These are phyloP conservation scores for Manis pentadactyla DNA, from an alignment of 2,797 vertebrate genomes.

Conservation along the genomic window DNA sequence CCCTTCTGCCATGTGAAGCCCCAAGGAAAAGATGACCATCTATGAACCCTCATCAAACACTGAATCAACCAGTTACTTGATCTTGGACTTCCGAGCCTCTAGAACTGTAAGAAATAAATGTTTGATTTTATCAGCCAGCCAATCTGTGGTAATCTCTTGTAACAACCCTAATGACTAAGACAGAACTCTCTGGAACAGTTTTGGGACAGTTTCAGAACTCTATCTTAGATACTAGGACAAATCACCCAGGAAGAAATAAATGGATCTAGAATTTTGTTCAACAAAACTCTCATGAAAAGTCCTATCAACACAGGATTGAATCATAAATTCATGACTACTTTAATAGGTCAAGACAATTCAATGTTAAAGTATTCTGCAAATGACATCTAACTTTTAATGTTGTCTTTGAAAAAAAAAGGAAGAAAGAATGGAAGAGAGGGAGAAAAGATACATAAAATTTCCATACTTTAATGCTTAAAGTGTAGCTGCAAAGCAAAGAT, in stretches of 20 bases:
- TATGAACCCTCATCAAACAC: background rate
- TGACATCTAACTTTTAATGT: background rate
- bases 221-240: background rate
- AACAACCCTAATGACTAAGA: background rate
- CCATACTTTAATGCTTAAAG: background rate
- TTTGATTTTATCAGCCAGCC: background rate
- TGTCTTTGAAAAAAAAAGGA: background rate
- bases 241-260: background rate
- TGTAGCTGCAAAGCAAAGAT: background rate
- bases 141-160: background rate
- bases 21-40: background rate
- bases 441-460: background rate
- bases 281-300: background rate
- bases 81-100: background rate
- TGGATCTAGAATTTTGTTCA: background rate
- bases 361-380: conserved; percentile 13
- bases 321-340: background rate
- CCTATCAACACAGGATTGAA: background rate
- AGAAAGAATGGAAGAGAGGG: background rate
- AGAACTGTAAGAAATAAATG: background rate
- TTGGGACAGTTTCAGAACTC: background rate
- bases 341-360: background rate
- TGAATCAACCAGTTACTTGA: background rate
- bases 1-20: background rate
- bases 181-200: background rate